phyloP scores from a whole-genome alignment of 2,113 vertebrate species.

The Pteronura brasiliensis region DNA sequence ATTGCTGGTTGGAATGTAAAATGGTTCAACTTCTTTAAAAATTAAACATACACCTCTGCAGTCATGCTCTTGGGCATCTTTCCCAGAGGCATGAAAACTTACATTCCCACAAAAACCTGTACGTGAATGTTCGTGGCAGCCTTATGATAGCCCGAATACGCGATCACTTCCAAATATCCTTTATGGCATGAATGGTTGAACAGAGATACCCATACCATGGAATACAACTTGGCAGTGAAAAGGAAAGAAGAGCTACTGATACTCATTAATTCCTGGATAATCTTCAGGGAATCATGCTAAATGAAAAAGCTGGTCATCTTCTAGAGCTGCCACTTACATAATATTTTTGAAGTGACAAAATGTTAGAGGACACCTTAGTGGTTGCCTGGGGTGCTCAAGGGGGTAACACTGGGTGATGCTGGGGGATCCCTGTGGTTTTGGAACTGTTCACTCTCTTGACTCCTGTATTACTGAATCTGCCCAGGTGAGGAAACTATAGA shows the following conservation, averaged over 20 bases:
- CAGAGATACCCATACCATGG: neutral
- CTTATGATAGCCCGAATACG: neutral
- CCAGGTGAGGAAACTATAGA: neutral
- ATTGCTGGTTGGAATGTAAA: neutral
- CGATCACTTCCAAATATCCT: neutral
- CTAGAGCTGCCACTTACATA: neutral
- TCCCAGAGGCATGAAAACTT: neutral
- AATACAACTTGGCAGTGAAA: neutral
- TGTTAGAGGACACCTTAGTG: neutral
- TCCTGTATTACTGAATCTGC: too few relatives aligned
- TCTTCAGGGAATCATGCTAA: neutral
- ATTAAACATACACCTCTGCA: neutral
- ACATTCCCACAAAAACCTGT: neutral
- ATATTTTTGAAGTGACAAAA: neutral
- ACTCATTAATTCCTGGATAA: neutral
- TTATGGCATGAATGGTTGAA: neutral
- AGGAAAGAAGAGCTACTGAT: neutral
- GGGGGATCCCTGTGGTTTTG: neutral
- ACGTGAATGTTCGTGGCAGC: neutral
- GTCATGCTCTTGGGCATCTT: neutral
- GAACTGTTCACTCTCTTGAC: neutral
- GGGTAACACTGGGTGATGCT: neutral
- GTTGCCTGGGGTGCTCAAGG: neutral
- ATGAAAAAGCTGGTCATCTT: too few relatives aligned
- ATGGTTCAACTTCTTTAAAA: neutral